Evolutionary conservation across 2,113 vertebrate genomes (phyloP).

Genomic region (Toxotes jaculatrix): DNA sequence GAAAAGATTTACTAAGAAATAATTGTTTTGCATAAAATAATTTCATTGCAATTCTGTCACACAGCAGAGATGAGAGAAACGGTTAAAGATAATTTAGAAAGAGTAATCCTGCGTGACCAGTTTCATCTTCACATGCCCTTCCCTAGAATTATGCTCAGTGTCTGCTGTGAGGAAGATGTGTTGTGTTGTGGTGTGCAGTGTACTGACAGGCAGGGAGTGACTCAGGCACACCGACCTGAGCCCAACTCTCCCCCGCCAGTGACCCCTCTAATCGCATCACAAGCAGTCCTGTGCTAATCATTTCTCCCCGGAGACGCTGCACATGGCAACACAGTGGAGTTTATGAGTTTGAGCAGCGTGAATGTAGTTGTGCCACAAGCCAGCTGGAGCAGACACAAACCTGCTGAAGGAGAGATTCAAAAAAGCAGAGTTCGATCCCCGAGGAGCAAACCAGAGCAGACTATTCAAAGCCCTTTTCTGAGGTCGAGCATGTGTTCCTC

Average conservation of each 20-base stretch:
- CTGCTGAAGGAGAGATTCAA: constrained; percentile 21
- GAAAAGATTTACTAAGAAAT: neutral
- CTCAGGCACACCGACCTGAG: constrained; percentile 28
- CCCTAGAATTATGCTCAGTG: neutral
- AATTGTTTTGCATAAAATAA: neutral
- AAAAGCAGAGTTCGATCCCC: constrained; percentile 18
- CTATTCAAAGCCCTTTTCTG: constrained; percentile 27
- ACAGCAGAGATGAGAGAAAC: neutral
- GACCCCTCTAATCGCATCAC: constrained; percentile 71
- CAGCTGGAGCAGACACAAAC: constrained; percentile 30
- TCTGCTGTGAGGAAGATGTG: neutral
- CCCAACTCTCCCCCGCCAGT: constrained; percentile 43
- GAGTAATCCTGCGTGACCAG: neutral
- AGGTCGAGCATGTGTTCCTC: constrained; percentile 3
- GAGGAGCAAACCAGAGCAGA: constrained; percentile 29
- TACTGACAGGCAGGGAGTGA: constrained; percentile 37
- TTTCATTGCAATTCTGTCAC: neutral
- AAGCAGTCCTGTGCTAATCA: constrained; percentile 57
- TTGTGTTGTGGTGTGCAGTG: neutral
- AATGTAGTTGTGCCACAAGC: constrained; percentile 1
- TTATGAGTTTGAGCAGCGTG: neutral
- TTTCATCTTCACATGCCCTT: neutral
- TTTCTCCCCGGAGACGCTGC: constrained; percentile 40
- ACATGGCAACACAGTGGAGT: constrained; percentile 23
- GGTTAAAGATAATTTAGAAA: constrained; percentile 14